A percentile compares a stretch with the other conserved stretches of the same genome.
These are phyloP conservation scores for Axis porcinus DNA, from an alignment of 2,113 vertebrate species.

Conservation along the genomic window DNA sequence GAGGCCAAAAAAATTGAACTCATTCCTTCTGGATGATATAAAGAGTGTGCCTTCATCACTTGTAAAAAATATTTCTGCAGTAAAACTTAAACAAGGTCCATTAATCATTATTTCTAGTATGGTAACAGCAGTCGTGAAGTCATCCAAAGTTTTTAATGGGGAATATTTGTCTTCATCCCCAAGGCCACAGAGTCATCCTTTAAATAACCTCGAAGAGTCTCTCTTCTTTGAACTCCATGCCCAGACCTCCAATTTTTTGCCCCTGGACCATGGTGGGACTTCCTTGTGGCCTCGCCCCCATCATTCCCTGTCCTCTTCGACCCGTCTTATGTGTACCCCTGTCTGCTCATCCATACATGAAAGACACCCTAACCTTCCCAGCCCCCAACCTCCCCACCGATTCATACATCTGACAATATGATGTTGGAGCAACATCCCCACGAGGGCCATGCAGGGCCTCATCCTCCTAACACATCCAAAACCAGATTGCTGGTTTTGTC, in stretches of 20 bases:
- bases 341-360: neutral
- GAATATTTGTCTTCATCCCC: neutral
- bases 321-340: neutral
- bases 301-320: neutral
- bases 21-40: neutral
- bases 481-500: neutral
- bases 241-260: fast-evolving
- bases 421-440: neutral
- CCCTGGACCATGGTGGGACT: neutral
- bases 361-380: neutral
- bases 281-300: fast-evolving
- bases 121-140: neutral
- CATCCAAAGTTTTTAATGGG: neutral
- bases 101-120: neutral
- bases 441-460: neutral
- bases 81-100: neutral
- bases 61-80: neutral
- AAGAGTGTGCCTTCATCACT: neutral
- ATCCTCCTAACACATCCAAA: neutral
- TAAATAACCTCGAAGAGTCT: neutral
- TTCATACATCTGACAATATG: neutral
- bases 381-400: neutral
- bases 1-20: neutral
- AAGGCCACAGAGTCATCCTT: neutral
- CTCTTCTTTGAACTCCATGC: neutral